Base-by-base conservation (phyloP, 2,888 invertebrate species). In the Drosophila cracens region DNA sequence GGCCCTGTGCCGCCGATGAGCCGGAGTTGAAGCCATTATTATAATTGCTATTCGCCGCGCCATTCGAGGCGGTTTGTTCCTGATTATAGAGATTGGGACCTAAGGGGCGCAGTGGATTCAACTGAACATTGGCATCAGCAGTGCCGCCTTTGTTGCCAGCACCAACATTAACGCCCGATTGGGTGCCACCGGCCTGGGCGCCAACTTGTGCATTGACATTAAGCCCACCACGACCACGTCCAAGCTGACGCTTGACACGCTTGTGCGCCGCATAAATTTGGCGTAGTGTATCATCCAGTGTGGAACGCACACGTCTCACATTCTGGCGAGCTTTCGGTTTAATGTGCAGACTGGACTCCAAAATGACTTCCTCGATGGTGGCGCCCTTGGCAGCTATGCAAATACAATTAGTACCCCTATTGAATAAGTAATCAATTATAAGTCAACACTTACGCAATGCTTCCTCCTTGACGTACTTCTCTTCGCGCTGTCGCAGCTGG, bases 341-440 rank as follows among this genome's bases (percentile, higher is more conserved):
- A 25, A 94, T 94, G 43, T 93, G 92, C 46, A 94, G 87, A 38
- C 93, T 93, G 2, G 94, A 94, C 79, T 94, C 93, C 3, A 94
- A 93, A 4, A 94, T 93, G n/a, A 94, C 94, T 88, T 94, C 94
- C 82, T 94, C 94, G 70, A 93, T 87, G 16, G 92, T 87, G 21
- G 88, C 82, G 27, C 91, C 92, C 71, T 82, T 81, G 6, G 79
- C 68, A 27, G 89, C 92, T 92, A 66, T 16, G 54, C 8, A 49
- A 16, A 51, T 53, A 29, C 16, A 34, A 34, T 58, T n/a, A 46
- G 21, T 34, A n/a, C 27, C 8, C 8, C 8, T 40, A 18, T 53
- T 58, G 10, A 60, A 58, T 73, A 27, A 25, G 25, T 8, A 33
- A 69, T 69, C 21, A 43, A 60, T 48, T 27, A 46, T 43, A 43